Conservation (phyloP, 2,113 vertebrate genomes). For the Equus przewalskii region DNA sequence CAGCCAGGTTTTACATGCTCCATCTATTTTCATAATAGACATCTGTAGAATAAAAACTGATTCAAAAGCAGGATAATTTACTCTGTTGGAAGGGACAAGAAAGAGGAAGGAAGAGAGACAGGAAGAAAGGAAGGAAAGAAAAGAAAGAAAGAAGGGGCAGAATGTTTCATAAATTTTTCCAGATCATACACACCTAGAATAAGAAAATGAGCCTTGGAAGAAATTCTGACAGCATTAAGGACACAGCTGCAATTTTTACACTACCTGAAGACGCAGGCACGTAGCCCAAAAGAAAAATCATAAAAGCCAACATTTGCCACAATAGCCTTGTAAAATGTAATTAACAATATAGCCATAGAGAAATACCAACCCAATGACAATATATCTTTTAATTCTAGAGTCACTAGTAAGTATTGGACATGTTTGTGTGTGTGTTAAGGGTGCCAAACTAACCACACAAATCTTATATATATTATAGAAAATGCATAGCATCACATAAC, state of each 20-base stretch:
- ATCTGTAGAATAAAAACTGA: neutral
- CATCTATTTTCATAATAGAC: neutral
- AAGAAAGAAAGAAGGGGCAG: neutral
- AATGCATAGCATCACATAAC: neutral
- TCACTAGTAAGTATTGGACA: neutral
- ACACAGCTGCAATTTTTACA: slow-evolving; percentile 1
- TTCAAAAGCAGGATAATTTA: neutral
- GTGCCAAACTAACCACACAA: neutral
- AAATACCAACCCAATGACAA: neutral
- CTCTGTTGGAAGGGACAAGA: neutral
- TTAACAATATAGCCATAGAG: neutral
- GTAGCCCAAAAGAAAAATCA: neutral
- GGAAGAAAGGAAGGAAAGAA: no score
- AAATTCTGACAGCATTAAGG: neutral
- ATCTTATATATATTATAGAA: neutral
- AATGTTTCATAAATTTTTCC: neutral
- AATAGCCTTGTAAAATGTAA: neutral
- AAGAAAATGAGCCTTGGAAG: neutral
- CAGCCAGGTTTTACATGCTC: neutral
- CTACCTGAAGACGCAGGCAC: neutral
- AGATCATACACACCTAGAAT: neutral
- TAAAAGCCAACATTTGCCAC: neutral
- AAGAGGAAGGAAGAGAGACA: neutral
- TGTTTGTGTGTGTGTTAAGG: neutral
- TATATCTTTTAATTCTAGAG: neutral